Evolutionary conservation across 2,888 invertebrate species (phyloP), one percentile per base, ranked within the genome.

Genomic region (Petrophora chlorosata): DNA sequence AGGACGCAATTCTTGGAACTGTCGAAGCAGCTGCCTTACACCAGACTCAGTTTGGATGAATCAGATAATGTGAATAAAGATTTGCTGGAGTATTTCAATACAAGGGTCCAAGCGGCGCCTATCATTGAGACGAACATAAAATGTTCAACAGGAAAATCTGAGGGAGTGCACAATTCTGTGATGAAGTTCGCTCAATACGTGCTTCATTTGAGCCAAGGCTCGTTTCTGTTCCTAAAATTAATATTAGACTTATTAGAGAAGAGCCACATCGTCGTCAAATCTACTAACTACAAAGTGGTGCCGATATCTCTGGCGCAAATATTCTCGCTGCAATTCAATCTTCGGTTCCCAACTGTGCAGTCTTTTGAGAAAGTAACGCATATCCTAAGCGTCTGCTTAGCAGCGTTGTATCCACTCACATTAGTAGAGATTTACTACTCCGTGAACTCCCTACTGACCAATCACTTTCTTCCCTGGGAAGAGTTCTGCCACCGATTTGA

Each of bases 401-500:
- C 99, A 3, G 96, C 98, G 0, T 90, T 99, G 5, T 96, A 97
- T 80, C 98, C 99, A 0, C 83, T 99, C 17, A 98, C 97, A 0
- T 86, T 96, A 44, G 93, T 95, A 41, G 98, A 98, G 85, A 97
- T 99, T 66, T 98, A 95, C 79, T 97, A 98, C 76, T 97, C 98
- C 1, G 94, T 98, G 3, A 98, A 98, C 84, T 95, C 98, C 0
- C 91, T 98, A 39, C 91, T 94, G 64, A 94, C 95, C 0, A 93
- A 95, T 65, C 94, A 94, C 34, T 95, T 95, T 69, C 85, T 98
- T 48, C 93, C 95, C 1, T 98, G 97, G 97, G 95, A 95, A 48
- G 98, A 98, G 62, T 98, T 98, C 78, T 91, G 96, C 59, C 95
- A 96, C 74, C 92, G 97, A 74, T 96, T 99, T 75, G 95, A 97